phyloP scores from a whole-genome alignment of 1,140 invertebrate genomes.

The Eriosoma lanigerum region DNA sequence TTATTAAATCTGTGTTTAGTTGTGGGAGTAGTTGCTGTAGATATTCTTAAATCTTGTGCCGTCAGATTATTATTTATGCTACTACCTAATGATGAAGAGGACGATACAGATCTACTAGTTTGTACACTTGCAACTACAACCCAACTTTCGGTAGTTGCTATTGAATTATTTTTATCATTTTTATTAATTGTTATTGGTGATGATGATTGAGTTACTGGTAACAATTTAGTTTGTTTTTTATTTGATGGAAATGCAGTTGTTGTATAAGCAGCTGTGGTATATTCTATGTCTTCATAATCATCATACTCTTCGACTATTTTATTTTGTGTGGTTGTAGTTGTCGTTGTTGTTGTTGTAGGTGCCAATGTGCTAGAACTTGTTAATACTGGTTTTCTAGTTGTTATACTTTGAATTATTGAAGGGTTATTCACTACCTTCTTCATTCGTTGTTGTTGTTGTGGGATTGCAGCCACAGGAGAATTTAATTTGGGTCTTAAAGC shows the following conservation, averaged over 20 bases:
- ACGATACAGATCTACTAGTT: constrained; percentile 19
- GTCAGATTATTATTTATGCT: constrained; percentile 12
- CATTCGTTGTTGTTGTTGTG: constrained; percentile 40
- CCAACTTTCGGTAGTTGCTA: constrained; percentile 29
- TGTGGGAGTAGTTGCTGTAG: neutral
- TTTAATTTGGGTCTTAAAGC: neutral
- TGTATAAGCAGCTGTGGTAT: neutral
- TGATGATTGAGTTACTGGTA: neutral
- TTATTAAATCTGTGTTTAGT: constrained; percentile 25
- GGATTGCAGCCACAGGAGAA: neutral
- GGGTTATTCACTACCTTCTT: constrained; percentile 20
- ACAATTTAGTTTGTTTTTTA: neutral
- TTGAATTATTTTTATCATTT: neutral
- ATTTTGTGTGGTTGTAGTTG: neutral
- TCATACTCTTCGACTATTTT: neutral
- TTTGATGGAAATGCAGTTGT: constrained; percentile 1
- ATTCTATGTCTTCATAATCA: constrained; percentile 19
- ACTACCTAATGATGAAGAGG: neutral
- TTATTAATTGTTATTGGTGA: neutral
- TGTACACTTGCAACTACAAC: constrained; percentile 29
- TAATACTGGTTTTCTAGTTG: constrained; percentile 4
- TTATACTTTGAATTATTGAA: constrained; percentile 29
- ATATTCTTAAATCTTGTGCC: neutral
- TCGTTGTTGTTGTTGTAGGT: neutral
- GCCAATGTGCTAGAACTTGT: constrained; percentile 4